phyloP scores from a whole-genome alignment of 2,113 vertebrate species.

The Tylochromis polylepis region DNA sequence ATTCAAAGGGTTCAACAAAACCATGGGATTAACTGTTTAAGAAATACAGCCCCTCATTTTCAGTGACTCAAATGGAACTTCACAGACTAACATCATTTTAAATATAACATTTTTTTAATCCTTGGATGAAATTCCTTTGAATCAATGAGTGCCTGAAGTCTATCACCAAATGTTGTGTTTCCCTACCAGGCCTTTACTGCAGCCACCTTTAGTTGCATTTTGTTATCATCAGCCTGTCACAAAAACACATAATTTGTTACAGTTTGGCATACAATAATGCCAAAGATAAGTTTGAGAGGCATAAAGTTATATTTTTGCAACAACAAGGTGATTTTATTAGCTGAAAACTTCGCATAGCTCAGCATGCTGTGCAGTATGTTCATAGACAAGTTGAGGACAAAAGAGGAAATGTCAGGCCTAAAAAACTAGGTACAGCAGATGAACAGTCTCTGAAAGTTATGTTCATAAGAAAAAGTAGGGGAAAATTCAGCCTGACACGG shows the following conservation, averaged over 20 bases:
- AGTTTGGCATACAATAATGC: background rate
- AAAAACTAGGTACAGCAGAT: background rate
- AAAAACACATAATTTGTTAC: background rate
- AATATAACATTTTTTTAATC: background rate
- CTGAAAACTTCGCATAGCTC: background rate
- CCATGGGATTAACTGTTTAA: background rate
- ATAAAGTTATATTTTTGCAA: background rate
- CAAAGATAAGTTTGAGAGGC: background rate
- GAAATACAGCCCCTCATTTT: background rate
- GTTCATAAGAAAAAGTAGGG: background rate
- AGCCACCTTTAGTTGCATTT: background rate
- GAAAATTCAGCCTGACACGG: background rate
- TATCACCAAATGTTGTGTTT: background rate
- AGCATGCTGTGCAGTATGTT: no score
- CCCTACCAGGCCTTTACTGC: background rate
- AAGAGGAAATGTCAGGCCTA: background rate
- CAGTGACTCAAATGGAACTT: background rate
- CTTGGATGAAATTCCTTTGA: background rate
- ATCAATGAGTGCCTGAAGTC: background rate
- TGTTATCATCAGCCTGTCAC: background rate
- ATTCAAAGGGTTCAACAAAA: no score
- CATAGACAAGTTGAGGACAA: background rate
- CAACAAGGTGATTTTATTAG: background rate
- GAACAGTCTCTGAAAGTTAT: background rate
- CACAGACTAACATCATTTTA: background rate